Base-by-base conservation (phyloP, 2,888 invertebrate genomes). In the Phorcus lineatus region DNA sequence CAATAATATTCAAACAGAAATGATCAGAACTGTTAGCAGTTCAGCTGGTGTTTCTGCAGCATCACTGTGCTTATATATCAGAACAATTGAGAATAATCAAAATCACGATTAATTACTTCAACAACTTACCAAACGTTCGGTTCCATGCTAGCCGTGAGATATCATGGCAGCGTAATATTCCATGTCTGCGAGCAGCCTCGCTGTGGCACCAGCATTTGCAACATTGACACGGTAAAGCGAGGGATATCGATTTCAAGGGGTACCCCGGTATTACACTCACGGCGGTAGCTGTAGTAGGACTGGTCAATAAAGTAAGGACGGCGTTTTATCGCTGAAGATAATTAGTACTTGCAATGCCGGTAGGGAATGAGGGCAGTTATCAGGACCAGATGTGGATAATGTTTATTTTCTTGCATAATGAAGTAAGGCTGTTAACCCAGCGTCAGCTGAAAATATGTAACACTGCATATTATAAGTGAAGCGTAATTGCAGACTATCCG, bases 121-220 rank as follows among this genome's bases (percentile, higher is more conserved):
- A 47, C 7, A 9, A 40, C 70, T 31, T 70, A 70, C 70, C 70
- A 70, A 70, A 70, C 36, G 24, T 36, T 19, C 36, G 19, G 70
- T 70, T 70, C 40, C 36, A 70, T n/a, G n/a, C 19, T 19, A 17
- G 31, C 70, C 19, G n/a, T 70, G 70, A 11, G 40, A 40, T 70
- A 70, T 36, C 36, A 70, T 70, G 70, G 70, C 70, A 70, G 36
- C 70, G 7, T 1, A 17, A 31, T 24, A n/a, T 36, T 67, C 36
- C 36, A 36, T 70, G 70, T 70, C 70, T 70, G 70, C 40, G 28
- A 36, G 11, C 31, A 70, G 70, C 70, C 70, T 70, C 70, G 70
- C 40, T 70, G 40, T 70, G 36, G 36, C 13, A 36, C 70, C 36
- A 70, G 70, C 17, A 70, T 36, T 36, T 19, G 70, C 70, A 40